These are phyloP conservation scores for Sanderia malayensis DNA, from an alignment of 30 jellyfish, hydroid and myxozoan species.

Conservation along the genomic window DNA sequence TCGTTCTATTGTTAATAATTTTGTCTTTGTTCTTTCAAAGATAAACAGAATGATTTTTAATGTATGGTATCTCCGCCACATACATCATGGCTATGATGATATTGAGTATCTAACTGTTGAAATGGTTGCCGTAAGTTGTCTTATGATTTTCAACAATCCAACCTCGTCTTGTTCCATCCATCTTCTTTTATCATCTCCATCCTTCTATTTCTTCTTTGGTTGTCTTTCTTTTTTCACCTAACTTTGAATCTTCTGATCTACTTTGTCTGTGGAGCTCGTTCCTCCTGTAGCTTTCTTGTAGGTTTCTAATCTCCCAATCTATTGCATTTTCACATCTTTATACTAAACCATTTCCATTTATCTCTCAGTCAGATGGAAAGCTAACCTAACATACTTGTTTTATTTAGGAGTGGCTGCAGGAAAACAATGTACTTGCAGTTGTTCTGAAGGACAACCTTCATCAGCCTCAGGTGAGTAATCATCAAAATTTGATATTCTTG, in stretches of 20 bases:
- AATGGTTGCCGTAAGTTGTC: conserved; percentile 80
- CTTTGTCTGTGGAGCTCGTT: too few species aligned
- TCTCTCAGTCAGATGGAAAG: too few species aligned
- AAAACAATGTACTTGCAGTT: conserved; percentile 81
- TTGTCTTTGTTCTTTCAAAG: conserved; percentile 9
- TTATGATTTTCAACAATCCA: neutral
- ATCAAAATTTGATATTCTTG: neutral
- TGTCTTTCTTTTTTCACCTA: too few species aligned
- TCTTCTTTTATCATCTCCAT: too few species aligned
- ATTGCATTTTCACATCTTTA: too few species aligned
- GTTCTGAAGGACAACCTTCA: conserved; percentile 94
- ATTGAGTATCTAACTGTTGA: conserved; percentile 89
- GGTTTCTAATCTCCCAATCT: too few species aligned
- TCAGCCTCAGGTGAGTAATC: conserved; percentile 84
- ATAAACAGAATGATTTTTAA: conserved; percentile 91
- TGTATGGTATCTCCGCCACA: conserved; percentile 89
- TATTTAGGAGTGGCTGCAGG: conserved; percentile 89
- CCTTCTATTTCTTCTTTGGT: too few species aligned
- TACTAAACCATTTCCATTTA: too few species aligned
- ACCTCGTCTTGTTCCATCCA: too few species aligned
- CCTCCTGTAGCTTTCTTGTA: too few species aligned
- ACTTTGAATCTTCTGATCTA: too few species aligned
- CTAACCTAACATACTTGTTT: too few species aligned
- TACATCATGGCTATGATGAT: conserved; percentile 92
- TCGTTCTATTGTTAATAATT: neutral